Percentiles rank a stretch among this genome's conserved stretches.
Evolutionary conservation across 2,888 invertebrate genomes (phyloP).

Genomic region (Clistopyga incitator): DNA sequence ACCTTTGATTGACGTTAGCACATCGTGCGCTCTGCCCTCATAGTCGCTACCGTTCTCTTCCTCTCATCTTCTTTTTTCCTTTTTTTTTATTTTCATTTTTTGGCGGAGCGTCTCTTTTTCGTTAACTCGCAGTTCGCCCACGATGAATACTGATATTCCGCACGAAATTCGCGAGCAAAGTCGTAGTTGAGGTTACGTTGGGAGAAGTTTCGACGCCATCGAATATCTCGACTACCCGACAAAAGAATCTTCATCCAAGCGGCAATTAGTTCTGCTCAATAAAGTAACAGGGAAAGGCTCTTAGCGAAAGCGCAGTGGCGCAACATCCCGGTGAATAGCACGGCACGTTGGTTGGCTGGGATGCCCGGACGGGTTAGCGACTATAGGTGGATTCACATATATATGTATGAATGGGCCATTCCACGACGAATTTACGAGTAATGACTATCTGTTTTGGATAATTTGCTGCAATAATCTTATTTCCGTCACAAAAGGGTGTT

Average conservation of each 20-base stretch:
- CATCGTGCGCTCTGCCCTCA: slow-evolving; percentile 31
- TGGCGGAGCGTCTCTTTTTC: background rate
- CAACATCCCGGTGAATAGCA: slow-evolving; percentile 42
- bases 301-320: slow-evolving; percentile 64
- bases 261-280: slow-evolving; percentile 73
- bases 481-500: too few species aligned
- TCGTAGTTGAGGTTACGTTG: slow-evolving; percentile 30
- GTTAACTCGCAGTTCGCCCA: slow-evolving; percentile 49
- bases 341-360: slow-evolving; percentile 4
- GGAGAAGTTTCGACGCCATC: slow-evolving; percentile 44
- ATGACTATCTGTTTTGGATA: too few species aligned
- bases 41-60: slow-evolving; percentile 9
- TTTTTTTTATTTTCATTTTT: too few species aligned
- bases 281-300: slow-evolving; percentile 72
- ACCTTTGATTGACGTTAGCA: slow-evolving; percentile 52
- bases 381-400: background rate
- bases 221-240: slow-evolving; percentile 19
- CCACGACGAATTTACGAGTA: too few species aligned
- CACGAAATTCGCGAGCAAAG: background rate
- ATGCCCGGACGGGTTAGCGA: background rate
- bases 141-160: slow-evolving; percentile 51
- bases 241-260: slow-evolving; percentile 68
- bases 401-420: slow-evolving; percentile 4
- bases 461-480: too few species aligned
- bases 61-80: too few species aligned